Conservation (phyloP, 2,113 vertebrate species). For the Anarrhichthys ocellatus region DNA sequence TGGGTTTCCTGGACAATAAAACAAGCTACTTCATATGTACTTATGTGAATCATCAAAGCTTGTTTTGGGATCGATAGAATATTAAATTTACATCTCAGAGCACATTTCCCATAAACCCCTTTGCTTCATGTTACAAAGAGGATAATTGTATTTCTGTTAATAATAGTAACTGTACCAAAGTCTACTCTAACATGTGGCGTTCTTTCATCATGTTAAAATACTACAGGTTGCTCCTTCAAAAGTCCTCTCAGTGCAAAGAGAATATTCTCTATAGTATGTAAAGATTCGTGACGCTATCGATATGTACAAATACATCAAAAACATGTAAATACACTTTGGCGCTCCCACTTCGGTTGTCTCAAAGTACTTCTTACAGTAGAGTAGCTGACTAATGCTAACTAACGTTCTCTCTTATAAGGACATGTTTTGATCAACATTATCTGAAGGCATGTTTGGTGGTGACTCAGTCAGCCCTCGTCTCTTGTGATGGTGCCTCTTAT, state of each 20-base stretch:
- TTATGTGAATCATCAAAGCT: no score
- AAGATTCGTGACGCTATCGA: no score
- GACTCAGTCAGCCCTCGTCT: no score
- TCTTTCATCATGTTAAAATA: not conserved
- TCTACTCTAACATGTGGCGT: no score
- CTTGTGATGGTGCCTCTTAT: not conserved
- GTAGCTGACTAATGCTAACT: not conserved
- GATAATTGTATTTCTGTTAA: not conserved
- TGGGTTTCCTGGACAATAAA: not conserved
- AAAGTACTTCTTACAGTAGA: not conserved
- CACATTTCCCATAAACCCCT: not conserved
- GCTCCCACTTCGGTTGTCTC: not conserved
- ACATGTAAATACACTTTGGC: no score
- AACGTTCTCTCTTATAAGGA: not conserved
- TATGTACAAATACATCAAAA: no score
- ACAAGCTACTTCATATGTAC: not conserved
- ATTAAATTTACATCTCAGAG: not conserved
- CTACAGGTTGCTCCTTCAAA: not conserved
- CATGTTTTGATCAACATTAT: slow-evolving; percentile 1
- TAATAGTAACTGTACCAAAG: no score
- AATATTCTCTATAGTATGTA: no score
- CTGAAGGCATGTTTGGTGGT: not conserved
- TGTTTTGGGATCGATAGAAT: no score
- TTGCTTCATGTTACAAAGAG: not conserved
- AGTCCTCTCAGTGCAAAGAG: no score